phyloP scores from a whole-genome alignment of 2,888 invertebrate species.

The Tipula unca region DNA sequence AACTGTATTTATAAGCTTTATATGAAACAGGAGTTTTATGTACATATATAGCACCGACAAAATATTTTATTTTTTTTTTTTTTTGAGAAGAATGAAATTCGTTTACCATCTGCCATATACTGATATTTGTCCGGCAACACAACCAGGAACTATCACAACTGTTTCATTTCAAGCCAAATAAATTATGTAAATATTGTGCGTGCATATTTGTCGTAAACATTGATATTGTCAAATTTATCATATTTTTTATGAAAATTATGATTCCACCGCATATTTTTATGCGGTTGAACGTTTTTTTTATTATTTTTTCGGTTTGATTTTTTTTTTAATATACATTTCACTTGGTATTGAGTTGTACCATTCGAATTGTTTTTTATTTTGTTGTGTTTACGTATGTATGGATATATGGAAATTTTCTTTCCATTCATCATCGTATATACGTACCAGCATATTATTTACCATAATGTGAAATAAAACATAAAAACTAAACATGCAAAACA shows the following conservation, averaged over 20 bases:
- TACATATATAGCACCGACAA: not conserved
- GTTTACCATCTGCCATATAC: not conserved
- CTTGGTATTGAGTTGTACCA: not conserved
- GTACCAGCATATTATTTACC: not conserved
- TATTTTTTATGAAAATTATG: not conserved
- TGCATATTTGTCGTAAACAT: not conserved
- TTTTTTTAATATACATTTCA: not conserved
- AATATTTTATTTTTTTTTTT: no score
- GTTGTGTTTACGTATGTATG: not conserved
- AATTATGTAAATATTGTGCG: not conserved
- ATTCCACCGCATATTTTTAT: not conserved
- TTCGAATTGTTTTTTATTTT: not conserved
- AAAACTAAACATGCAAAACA: not conserved
- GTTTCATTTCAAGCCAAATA: not conserved
- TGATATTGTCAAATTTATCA: not conserved
- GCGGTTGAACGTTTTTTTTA: not conserved
- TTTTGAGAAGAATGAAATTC: not conserved
- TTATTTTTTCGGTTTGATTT: not conserved
- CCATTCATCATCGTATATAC: not conserved
- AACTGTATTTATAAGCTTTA: not conserved
- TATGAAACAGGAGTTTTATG: not conserved
- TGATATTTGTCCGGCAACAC: not conserved
- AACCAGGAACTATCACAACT: not conserved
- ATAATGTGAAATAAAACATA: not conserved
- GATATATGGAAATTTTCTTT: not conserved